phyloP scores from a whole-genome alignment of 1,140 invertebrate species.

The Drosophila auraria region DNA sequence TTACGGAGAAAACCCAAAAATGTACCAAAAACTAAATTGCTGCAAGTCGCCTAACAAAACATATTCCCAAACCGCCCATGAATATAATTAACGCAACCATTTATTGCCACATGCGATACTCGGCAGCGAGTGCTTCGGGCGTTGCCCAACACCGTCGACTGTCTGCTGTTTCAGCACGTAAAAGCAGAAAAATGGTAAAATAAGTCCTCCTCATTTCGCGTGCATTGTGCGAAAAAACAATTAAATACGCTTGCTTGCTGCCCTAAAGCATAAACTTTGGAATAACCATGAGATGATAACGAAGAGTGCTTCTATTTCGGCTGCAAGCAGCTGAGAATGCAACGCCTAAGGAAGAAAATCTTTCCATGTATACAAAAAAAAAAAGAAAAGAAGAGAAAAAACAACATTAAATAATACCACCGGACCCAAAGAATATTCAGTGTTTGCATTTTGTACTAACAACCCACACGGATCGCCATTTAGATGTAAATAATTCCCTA shows the following conservation, averaged over 20 bases:
- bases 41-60: background rate
- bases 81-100: background rate
- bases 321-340: background rate
- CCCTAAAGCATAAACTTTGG: slow-evolving; percentile 15
- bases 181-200: slow-evolving; percentile 56
- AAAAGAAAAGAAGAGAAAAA: slow-evolving; percentile 16
- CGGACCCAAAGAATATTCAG: slow-evolving; percentile 1
- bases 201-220: slow-evolving; percentile 23
- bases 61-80: background rate
- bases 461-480: slow-evolving; percentile 27
- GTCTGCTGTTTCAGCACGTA: slow-evolving; percentile 57
- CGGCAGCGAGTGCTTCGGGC: slow-evolving; percentile 10
- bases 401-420: slow-evolving; percentile 42
- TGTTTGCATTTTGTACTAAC: slow-evolving; percentile 20
- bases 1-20: background rate
- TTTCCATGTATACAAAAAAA: slow-evolving; percentile 29
- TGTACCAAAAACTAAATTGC: background rate
- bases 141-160: slow-evolving; percentile 42
- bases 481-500: slow-evolving; percentile 43
- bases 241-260: background rate
- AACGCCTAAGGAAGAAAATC: slow-evolving; percentile 18
- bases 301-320: background rate
- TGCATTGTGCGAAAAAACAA: slow-evolving; percentile 11
- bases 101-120: slow-evolving; percentile 41
- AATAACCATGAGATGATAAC: background rate